Conservation (phyloP, 2,888 invertebrate genomes). For the Hipparchia sbordonii region DNA sequence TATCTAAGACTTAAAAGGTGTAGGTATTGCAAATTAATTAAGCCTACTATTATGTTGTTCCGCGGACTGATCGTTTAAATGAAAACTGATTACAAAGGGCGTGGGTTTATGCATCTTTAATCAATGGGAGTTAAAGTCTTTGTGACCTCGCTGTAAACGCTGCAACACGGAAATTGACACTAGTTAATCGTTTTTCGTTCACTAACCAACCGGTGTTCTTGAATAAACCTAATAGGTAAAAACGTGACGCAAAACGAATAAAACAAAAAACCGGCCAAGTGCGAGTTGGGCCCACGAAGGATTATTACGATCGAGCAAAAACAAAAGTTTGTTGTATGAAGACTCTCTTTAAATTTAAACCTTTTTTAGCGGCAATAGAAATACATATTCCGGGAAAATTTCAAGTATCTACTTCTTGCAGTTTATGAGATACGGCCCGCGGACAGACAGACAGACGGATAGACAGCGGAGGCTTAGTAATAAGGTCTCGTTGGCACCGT, state of each 20-base stretch:
- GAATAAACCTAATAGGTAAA: constrained; percentile 15
- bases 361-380: no score
- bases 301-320: no score
- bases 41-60: constrained; percentile 12
- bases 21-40: constrained; percentile 15
- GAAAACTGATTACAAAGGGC: constrained; percentile 31
- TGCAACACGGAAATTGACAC: constrained; percentile 34
- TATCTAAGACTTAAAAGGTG: neutral
- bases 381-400: no score
- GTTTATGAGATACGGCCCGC: no score
- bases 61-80: constrained; percentile 24
- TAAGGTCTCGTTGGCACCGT: no score
- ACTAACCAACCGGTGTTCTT: constrained; percentile 18
- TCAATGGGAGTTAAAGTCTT: constrained; percentile 34
- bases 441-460: no score
- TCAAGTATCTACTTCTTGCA: no score
- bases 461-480: no score
- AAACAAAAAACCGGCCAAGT: neutral
- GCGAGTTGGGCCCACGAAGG: neutral
- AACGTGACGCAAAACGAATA: constrained; percentile 15
- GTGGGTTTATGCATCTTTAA: constrained; percentile 36
- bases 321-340: no score
- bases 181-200: constrained; percentile 31
- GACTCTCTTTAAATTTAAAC: no score
- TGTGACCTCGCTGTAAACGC: constrained; percentile 37